Conservation (phyloP, 1,140 invertebrate species). For the Diabrotica virgifera region DNA sequence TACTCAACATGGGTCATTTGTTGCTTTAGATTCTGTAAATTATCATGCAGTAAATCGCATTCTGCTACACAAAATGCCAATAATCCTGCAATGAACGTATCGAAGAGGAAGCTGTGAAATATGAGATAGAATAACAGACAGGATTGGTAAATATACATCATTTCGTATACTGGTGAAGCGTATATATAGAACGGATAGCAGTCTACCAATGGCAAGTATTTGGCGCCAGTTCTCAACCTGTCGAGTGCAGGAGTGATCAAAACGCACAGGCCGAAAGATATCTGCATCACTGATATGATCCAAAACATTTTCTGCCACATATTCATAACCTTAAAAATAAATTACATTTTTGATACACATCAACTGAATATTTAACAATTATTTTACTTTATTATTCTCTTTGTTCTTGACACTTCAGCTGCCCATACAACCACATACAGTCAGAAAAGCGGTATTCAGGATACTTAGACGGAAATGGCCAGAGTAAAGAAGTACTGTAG, state of each 20-base stretch:
- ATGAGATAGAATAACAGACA: neutral
- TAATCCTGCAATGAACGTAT: neutral
- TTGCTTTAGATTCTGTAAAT: neutral
- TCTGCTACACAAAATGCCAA: neutral
- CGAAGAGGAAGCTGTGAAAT: neutral
- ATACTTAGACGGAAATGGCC: neutral
- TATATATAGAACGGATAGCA: neutral
- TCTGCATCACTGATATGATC: neutral
- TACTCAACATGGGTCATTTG: neutral
- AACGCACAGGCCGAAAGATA: neutral
- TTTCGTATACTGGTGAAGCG: neutral
- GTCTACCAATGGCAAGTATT: neutral
- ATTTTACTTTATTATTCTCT: no score
- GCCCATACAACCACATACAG: neutral
- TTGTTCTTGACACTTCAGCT: neutral
- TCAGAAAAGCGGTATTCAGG: neutral
- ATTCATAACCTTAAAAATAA: neutral
- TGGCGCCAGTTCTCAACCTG: neutral
- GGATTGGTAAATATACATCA: neutral
- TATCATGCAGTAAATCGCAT: neutral
- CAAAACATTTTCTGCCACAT: neutral
- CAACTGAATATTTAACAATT: no score
- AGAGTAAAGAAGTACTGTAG: neutral
- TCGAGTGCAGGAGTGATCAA: neutral
- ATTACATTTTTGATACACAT: neutral